Percentiles rank a stretch among this genome's conserved stretches.
Evolutionary conservation across 1,140 invertebrate species (phyloP).

Genomic region (Drosophila micromelanica): DNA sequence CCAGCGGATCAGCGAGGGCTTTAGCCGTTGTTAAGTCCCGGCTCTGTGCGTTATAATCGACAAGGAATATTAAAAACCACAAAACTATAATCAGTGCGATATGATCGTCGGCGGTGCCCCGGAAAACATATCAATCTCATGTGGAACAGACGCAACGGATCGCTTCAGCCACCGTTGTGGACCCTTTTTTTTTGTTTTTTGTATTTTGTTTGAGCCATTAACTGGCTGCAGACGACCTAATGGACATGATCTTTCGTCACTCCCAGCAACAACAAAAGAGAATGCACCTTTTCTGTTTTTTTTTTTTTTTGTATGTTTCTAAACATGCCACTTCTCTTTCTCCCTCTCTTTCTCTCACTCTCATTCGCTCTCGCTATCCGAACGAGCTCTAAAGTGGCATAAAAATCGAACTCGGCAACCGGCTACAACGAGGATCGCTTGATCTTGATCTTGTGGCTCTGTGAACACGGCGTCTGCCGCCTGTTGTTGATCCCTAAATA

Average conservation of each 20-base stretch:
- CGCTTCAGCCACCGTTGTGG: conserved; percentile 48
- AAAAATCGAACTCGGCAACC: neutral
- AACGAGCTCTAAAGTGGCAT: neutral
- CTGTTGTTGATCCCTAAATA: conserved; percentile 62
- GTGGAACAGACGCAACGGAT: conserved; percentile 30
- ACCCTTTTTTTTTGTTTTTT: conserved; percentile 35
- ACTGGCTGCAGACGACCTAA: conserved; percentile 75
- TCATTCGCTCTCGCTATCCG: neutral
- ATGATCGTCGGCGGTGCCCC: conserved; percentile 58
- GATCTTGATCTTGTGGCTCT: conserved; percentile 15
- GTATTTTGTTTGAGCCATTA: conserved; percentile 59
- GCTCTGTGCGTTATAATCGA: conserved; percentile 51
- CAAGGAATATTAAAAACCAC: conserved; percentile 80
- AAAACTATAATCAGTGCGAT: conserved; percentile 80
- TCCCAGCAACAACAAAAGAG: conserved; percentile 60
- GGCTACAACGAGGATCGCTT: conserved; percentile 1
- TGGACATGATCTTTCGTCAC: conserved; percentile 80
- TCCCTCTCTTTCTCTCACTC: neutral
- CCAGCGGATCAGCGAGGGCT: neutral
- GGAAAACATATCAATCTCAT: conserved; percentile 73
- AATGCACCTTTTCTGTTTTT: conserved; percentile 52
- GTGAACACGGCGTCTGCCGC: conserved; percentile 20
- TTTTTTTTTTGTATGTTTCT: conserved; percentile 40
- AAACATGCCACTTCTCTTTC: conserved; percentile 9
- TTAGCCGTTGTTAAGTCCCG: conserved; percentile 27